Conservation (phyloP, 2,888 invertebrate species). For the Eupithecia vulgata region DNA sequence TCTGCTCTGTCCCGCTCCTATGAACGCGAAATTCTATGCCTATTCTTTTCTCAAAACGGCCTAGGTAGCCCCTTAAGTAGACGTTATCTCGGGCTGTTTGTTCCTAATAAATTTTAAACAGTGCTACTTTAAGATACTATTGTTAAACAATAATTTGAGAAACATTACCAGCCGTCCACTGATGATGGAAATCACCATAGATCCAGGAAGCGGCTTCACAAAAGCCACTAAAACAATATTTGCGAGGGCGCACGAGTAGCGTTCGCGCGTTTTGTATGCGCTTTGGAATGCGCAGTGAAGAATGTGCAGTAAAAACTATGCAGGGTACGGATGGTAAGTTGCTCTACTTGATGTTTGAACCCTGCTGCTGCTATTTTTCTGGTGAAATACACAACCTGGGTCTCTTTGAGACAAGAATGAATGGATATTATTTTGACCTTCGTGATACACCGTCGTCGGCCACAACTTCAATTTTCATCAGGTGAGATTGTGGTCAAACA, state of each 20-base stretch:
- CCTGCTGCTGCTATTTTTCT: too few relatives aligned
- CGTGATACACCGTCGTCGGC: too few relatives aligned
- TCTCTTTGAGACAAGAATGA: too few relatives aligned
- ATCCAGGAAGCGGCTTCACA: constrained; percentile 36
- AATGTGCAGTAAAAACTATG: constrained; percentile 68
- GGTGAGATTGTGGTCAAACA: too few relatives aligned
- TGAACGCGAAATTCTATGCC: too few relatives aligned
- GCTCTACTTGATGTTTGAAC: constrained; percentile 52
- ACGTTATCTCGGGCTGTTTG: too few relatives aligned
- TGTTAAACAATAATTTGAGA: neutral
- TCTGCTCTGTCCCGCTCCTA: too few relatives aligned
- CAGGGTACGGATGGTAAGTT: constrained; percentile 45
- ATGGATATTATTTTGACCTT: too few relatives aligned
- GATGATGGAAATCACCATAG: constrained; percentile 7
- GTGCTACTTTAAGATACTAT: neutral
- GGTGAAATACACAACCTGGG: too few relatives aligned
- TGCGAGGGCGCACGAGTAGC: constrained; percentile 46
- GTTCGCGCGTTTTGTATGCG: constrained; percentile 44
- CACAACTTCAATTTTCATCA: too few relatives aligned
- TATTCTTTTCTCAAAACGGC: too few relatives aligned
- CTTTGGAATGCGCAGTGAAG: constrained; percentile 45
- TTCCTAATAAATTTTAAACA: neutral
- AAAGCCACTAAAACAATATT: constrained; percentile 43
- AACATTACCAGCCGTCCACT: neutral
- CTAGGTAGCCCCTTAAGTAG: too few relatives aligned